Percentiles rank a stretch among this genome's conserved stretches.
phyloP scores from a whole-genome alignment of 2,888 invertebrate species.

The Incurvaria masculella region DNA sequence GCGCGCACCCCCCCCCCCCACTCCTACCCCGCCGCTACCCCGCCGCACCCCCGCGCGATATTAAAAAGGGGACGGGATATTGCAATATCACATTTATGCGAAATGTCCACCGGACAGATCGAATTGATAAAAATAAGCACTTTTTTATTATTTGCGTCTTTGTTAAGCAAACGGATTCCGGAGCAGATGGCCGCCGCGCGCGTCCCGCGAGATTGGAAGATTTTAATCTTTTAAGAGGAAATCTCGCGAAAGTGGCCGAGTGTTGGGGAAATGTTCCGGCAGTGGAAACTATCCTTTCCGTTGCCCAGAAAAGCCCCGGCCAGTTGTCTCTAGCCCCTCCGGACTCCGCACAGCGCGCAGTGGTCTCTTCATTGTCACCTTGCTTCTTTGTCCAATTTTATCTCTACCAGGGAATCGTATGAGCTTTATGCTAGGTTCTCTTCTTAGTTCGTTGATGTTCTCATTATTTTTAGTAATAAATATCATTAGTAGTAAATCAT shows the following conservation, averaged over 20 bases:
- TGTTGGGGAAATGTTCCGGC: too few relatives aligned
- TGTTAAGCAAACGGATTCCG: conserved; percentile 15
- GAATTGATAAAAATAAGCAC: conserved; percentile 58
- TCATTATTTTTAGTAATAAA: too few relatives aligned
- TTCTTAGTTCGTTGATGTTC: too few relatives aligned
- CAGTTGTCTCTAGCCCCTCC: too few relatives aligned
- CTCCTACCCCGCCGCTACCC: conserved; percentile 28
- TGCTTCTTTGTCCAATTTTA: too few relatives aligned
- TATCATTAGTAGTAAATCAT: too few relatives aligned
- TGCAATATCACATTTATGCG: conserved; percentile 58
- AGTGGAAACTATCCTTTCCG: too few relatives aligned
- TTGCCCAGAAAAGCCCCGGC: too few relatives aligned
- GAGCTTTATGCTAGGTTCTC: too few relatives aligned
- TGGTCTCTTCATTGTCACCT: too few relatives aligned
- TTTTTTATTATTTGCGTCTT: conserved; percentile 49
- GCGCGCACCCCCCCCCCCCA: conserved; percentile 27
- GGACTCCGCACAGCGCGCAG: too few relatives aligned
- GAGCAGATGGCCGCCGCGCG: background rate
- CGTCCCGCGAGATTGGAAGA: background rate
- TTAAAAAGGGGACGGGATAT: conserved; percentile 57
- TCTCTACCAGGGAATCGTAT: too few relatives aligned
- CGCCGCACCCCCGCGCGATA: conserved; percentile 28
- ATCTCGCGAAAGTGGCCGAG: background rate
- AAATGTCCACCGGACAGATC: conserved; percentile 56
- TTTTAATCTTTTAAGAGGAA: background rate